Base-by-base conservation (phyloP, 2,113 vertebrate species). In the Copsychus sechellarum region DNA sequence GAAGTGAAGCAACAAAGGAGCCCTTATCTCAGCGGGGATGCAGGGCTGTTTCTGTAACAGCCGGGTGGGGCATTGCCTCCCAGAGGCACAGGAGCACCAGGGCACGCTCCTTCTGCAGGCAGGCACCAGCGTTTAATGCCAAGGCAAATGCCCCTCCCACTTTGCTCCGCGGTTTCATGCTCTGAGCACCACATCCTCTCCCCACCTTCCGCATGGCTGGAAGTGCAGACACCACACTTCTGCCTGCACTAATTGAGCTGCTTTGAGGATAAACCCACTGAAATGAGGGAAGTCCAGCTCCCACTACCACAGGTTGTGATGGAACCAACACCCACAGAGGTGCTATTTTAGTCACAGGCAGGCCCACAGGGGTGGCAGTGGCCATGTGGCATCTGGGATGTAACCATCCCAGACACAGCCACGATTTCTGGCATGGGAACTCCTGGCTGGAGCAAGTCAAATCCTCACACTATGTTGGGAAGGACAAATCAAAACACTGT, bases 101-200 rank as follows among this genome's bases (percentile, higher is more conserved):
- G 19, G 38, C 48, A 38, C 1, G 0, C 13, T 28, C 1, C 65
- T 54, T 29, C 70, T 40, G 40, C 76, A 9, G 54, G 50, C 54
- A 60, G 36, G 14, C 54, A 20, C 0, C 1, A 78, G 57, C 4
- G 4, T 23, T 42, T 5, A 23, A 12, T 0, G 2, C 57, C 67
- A 50, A 72, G 24, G 34, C 28, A 22, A 50, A 36, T 8, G 18
- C 57, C 53, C 48, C 17, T 8, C 88, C 33, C 8, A 0, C 19
- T 42, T 29, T 5, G 10, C 62, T 45, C 1, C 0, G 38, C 17
- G 47, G 58, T 34, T 83, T 28, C 53, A 29, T 8, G 24, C 60
- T 67, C 24, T 1, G 0, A 65, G 34, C 6, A 1, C 36, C 66
- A 36, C 71, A 40, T 47, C 51, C 47, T 61, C 12, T 25, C 47